Evolutionary conservation across 2,888 invertebrate species (phyloP), one percentile per base, ranked within the genome.

Genomic region (Ceriagrion tenellum): DNA sequence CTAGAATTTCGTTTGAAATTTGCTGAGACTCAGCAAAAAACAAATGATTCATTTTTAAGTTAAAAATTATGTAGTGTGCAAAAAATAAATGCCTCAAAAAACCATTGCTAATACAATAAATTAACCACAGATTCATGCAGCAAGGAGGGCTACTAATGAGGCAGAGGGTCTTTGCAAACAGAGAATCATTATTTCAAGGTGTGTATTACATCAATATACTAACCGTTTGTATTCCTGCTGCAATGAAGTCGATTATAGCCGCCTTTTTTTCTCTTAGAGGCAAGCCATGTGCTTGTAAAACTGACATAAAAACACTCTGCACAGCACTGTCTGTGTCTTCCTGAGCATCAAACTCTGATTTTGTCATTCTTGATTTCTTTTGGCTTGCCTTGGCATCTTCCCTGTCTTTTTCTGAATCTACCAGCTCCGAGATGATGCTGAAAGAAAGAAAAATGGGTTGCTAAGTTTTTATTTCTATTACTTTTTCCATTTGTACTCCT

Each of bases 191-290:
- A 47, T 47, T 47, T 47, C 47, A 47, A 47, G 2, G 47, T 47
- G 47, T 8, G 2, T 47, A 2, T 47, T 47, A 47, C 47, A 47
- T 47, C 47, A 8, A 69, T 20, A 55, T 30, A 96, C 97, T 97
- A 96, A 99, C 98, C 96, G 99, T 99, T 97, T 98, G 98, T 96
- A 99, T 99, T 91, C 99, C 99, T 69, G 99, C 98, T 16, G 98
- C 98, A 96, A 99, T 98, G 96, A 99, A 98, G 97, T 99, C 99
- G 90, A 99, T 98, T 95, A 99, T 98, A 0, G 98, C 98, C 0
- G 98, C 98, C 96, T 98, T 98, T 97, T 99, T 98, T 96, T 99
- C 99, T 95, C 98, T 97, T 96, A 98, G 98, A 96, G 99, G 98
- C 90, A 99, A 97, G 95, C 97, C 97, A 56, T 98, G 98, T 90